Evolutionary conservation across 2,797 vertebrate species (phyloP), one percentile per base, ranked within the genome.

Genomic region (Molothrus aeneus): DNA sequence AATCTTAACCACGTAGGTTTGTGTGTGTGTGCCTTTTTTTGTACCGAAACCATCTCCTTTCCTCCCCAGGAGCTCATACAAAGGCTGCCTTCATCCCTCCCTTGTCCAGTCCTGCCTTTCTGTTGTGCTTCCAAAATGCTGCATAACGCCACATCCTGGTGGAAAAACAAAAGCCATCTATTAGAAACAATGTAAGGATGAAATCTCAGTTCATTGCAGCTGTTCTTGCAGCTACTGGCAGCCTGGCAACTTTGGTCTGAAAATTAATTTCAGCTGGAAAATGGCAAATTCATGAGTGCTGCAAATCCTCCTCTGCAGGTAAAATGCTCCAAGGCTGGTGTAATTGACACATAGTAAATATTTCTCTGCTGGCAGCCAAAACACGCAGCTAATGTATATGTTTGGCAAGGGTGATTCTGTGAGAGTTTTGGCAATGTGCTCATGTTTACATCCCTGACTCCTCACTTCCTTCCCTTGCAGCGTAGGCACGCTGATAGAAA

Each of bases 131-230:
- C 89, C 92, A 87, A 71, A 80, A 75, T 9, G 28, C 89, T 88
- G 72, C 5, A 2, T 74, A 92, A 91, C 1, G 59, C 93, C 93
- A 93, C 87, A 88, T 96, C 96, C 95, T 96, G 89, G 84, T 91
- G 59, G 70, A 26, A 69, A 91, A 94, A 96, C 93, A 94, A 96
- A 97, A 96, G 93, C 75, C 87, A 80, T 92, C 79, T 93, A 91
- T 96, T 73, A 69, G 81, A 71, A 74, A 80, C 69, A 92, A 88
- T 21, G 12, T 69, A 47, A 87, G 50, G 87, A 75, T 56, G 75
- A 86, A 61, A 93, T 65, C 84, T 77, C 48, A 53, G 57, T 29
- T 73, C 26, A 14, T 50, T 65, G 92, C 94, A 97, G 94, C 94
- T 96, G 95, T 66, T 66, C 89, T 80, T 91, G 79, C 81, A 78